Percentiles rank a stretch among this genome's conserved stretches.
These are phyloP conservation scores for Marmota flaviventris DNA, from an alignment of 2,113 vertebrate species.

Conservation along the genomic window DNA sequence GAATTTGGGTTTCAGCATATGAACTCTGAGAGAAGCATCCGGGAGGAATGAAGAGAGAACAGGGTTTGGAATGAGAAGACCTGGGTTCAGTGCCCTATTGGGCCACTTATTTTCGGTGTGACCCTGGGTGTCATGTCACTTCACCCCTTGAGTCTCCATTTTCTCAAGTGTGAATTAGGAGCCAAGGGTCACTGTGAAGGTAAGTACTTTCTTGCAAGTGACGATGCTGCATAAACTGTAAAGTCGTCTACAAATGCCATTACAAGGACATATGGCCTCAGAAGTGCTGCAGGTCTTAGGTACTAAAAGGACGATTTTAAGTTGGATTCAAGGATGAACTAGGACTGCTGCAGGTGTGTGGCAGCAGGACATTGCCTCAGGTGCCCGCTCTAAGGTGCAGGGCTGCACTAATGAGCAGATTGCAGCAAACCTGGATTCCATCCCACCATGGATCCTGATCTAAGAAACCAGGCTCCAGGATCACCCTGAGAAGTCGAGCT, in stretches of 20 bases:
- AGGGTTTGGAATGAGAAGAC: neutral
- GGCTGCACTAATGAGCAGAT: rapidly evolving
- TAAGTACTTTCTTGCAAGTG: neutral
- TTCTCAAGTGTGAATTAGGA: neutral
- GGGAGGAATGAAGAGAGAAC: neutral
- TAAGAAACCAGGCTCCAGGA: neutral
- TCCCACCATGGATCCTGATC: neutral
- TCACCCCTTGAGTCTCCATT: neutral
- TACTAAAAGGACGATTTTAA: constrained; percentile 14
- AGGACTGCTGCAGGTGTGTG: neutral
- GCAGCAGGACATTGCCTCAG: neutral
- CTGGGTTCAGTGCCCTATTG: neutral
- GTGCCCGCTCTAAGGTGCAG: neutral
- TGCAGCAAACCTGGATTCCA: neutral
- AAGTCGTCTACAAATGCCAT: neutral
- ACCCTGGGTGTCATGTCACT: neutral
- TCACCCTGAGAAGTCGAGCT: neutral
- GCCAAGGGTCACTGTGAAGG: neutral
- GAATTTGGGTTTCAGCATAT: neutral
- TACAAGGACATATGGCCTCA: neutral
- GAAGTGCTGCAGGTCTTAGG: neutral
- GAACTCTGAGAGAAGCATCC: neutral
- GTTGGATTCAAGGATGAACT: neutral
- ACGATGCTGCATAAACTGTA: too few relatives aligned
- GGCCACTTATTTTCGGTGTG: neutral